These are phyloP conservation scores for Gymnopithys bicolor DNA, from an alignment of 2,797 vertebrate genomes.

Conservation along the genomic window DNA sequence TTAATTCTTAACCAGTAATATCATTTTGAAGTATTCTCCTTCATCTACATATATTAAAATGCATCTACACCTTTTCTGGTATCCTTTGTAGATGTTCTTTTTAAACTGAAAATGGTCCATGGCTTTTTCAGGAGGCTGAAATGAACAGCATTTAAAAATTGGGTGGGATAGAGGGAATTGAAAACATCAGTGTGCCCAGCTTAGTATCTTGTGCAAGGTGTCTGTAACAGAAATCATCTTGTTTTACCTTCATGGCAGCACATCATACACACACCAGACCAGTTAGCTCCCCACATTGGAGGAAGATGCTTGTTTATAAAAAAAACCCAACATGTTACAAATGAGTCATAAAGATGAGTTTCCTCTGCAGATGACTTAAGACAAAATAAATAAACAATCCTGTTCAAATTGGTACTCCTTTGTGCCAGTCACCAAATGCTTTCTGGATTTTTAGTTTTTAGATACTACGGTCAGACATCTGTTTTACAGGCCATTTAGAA, in stretches of 20 bases:
- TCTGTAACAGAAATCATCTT: background rate
- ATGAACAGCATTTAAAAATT: background rate
- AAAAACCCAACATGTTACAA: background rate
- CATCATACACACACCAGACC: background rate
- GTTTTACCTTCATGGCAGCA: background rate
- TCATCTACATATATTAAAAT: background rate
- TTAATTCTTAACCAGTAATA: slow-evolving; percentile 6
- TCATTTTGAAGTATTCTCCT: background rate
- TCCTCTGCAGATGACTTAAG: background rate
- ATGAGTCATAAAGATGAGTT: background rate
- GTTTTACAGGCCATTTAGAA: background rate
- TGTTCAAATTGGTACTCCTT: background rate
- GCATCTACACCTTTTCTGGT: background rate
- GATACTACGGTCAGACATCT: background rate
- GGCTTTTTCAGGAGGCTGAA: background rate
- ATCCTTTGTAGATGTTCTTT: background rate
- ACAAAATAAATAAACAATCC: background rate
- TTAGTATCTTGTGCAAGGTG: background rate
- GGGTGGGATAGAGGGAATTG: background rate
- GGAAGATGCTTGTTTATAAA: background rate
- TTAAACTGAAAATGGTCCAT: background rate
- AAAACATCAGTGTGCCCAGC: background rate
- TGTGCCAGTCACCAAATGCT: background rate
- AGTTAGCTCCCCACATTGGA: background rate
- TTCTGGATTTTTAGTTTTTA: background rate